Evolutionary conservation across 2,797 vertebrate species (phyloP), one percentile per base, ranked within the genome.

Genomic region (Ctenochaetus hawaiiensis): DNA sequence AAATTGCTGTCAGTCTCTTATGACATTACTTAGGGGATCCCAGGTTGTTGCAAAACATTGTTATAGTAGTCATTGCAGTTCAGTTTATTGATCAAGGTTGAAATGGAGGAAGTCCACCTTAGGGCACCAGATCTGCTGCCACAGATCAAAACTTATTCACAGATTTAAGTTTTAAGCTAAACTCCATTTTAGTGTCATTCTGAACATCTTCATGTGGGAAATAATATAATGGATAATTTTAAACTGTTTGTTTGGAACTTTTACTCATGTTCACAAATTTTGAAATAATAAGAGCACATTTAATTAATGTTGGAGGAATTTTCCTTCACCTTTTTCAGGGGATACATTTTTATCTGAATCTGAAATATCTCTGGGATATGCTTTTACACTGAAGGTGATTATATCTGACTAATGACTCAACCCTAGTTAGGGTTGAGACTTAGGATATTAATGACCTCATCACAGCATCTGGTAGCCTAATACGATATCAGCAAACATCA

Each of bases 41-140:
- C 41, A 41, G 26, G 48, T 60, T 58, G 48, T 39, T 1, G 1
- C 52, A 71, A 52, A 47, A 52, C 12, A 48, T 60, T 6, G 23
- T 22, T 22, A 14, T 52, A 44, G 43, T 63, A 41, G 1, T 45
- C 34, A n/a, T 30, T 64, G 60, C 26, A 30, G 26, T 30, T 30
- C 71, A 72, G 30, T 73, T 85, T 39, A 66, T 47, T 65, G 47
- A 78, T 48, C 45, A 67, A 59, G n/a, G 45, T 62, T 34, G 77
- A 76, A 82, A 74, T 64, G 70, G 78, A 26, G 86, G 76, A 87
- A 86, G 64, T 83, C 30, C 51, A 84, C 85, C 72, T 66, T 91
- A 92, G 90, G 88, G 91, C 91, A 92, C 91, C 80, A 78, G 72
- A 80, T 61, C 73, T 82, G 74, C 71, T 68, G 56, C 66, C 63